These are phyloP conservation scores for Hypotaenidia philippensis DNA, from an alignment of 2,797 vertebrate genomes.

Conservation along the genomic window DNA sequence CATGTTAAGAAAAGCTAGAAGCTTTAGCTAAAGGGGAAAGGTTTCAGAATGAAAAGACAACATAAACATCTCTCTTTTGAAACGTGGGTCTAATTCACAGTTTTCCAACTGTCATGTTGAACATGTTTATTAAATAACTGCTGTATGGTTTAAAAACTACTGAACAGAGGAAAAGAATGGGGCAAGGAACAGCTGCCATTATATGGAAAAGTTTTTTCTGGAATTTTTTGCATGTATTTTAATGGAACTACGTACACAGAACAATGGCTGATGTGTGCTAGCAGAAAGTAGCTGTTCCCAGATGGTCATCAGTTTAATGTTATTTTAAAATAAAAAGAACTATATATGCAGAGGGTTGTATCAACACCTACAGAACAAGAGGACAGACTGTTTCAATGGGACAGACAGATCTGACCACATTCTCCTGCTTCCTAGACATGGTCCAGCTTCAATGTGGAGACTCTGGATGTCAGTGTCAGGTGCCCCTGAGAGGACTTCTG, in stretches of 20 bases:
- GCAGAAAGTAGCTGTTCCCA: background rate
- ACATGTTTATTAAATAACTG: background rate
- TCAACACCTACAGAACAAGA: background rate
- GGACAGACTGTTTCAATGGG: rapidly evolving
- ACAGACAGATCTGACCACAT: background rate
- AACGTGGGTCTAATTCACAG: background rate
- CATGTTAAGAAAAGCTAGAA: background rate
- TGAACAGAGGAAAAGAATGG: background rate
- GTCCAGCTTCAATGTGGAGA: background rate
- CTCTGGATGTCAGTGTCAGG: background rate
- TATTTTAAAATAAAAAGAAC: background rate
- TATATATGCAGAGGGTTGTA: background rate
- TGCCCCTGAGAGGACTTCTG: background rate
- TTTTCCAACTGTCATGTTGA: background rate
- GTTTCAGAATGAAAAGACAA: background rate
- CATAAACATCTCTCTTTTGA: background rate
- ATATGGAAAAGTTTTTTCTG: background rate
- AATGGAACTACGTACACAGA: background rate
- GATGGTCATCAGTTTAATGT: background rate
- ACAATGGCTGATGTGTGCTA: background rate
- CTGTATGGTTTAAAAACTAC: background rate
- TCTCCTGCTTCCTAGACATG: background rate
- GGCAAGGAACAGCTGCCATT: background rate
- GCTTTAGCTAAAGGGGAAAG: background rate
- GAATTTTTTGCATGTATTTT: background rate